phyloP scores from a whole-genome alignment of 2,888 invertebrate species.

The Rugalucina vietnamica region DNA sequence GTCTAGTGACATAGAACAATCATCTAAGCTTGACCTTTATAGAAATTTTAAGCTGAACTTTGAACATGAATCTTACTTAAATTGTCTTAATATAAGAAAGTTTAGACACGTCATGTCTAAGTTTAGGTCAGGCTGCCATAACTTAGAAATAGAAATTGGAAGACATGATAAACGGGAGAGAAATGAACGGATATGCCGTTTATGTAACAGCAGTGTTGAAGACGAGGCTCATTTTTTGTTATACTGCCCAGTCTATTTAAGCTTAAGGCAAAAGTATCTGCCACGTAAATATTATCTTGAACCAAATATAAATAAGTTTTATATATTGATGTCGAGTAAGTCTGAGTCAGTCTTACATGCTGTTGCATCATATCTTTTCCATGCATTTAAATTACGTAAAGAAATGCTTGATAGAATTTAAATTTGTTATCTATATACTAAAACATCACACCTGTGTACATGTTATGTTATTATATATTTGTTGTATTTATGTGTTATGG shows the following conservation, averaged over 20 bases:
- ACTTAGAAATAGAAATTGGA: constrained; percentile 22
- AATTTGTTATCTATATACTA: no score
- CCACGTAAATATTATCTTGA: not conserved
- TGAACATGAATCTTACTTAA: not conserved
- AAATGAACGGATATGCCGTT: not conserved
- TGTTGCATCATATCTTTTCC: not conserved
- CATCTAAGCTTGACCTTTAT: not conserved
- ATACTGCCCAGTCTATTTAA: not conserved
- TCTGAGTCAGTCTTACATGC: not conserved
- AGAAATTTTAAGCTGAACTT: not conserved
- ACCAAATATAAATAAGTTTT: not conserved
- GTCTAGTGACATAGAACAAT: not conserved
- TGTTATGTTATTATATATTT: no score
- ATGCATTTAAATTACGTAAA: not conserved
- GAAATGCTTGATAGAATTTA: not conserved
- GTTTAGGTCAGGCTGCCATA: constrained; percentile 2
- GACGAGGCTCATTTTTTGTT: not conserved
- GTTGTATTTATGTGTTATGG: no score
- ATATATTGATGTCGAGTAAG: not conserved
- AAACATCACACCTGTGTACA: no score
- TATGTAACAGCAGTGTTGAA: not conserved
- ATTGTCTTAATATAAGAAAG: not conserved
- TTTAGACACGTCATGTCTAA: not conserved
- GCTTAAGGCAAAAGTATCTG: not conserved
- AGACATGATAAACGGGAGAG: not conserved